phyloP scores from a whole-genome alignment of 1,140 invertebrate species.

The Caenorhabditis latens region DNA sequence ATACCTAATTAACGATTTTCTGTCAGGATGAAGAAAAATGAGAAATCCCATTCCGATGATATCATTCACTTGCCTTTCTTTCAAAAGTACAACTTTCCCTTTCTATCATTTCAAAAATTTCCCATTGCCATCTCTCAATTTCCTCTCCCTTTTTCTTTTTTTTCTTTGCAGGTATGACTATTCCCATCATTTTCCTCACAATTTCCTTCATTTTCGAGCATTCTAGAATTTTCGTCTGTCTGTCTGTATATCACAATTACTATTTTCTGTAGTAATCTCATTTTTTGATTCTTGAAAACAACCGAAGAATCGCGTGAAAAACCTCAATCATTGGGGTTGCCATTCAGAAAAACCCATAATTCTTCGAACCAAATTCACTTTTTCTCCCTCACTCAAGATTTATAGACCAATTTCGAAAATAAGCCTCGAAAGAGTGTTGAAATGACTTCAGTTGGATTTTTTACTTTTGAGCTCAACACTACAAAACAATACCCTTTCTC shows the following conservation, averaged over 20 bases:
- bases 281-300: neutral
- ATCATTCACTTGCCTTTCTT: neutral
- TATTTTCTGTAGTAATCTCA: neutral
- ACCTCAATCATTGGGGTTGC: neutral
- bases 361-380: neutral
- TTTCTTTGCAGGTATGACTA: neutral
- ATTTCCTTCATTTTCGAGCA: neutral
- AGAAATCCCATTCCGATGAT: too few species aligned
- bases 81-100: slow-evolving; percentile 8
- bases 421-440: neutral
- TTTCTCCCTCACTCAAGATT: neutral
- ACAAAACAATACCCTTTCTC: neutral
- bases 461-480: neutral
- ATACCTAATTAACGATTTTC: too few species aligned
- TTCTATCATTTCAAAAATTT: neutral
- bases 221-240: too few species aligned
- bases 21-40: too few species aligned
- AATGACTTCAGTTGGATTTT: slow-evolving; percentile 1
- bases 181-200: neutral
- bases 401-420: slow-evolving; percentile 43
- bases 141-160: neutral
- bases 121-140: neutral
- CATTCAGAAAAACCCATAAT: neutral
- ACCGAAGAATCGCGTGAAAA: slow-evolving; percentile 20
- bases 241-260: too few species aligned